Base-by-base conservation (phyloP, 1,140 invertebrate species). In the Neotoxoptera formosana region DNA sequence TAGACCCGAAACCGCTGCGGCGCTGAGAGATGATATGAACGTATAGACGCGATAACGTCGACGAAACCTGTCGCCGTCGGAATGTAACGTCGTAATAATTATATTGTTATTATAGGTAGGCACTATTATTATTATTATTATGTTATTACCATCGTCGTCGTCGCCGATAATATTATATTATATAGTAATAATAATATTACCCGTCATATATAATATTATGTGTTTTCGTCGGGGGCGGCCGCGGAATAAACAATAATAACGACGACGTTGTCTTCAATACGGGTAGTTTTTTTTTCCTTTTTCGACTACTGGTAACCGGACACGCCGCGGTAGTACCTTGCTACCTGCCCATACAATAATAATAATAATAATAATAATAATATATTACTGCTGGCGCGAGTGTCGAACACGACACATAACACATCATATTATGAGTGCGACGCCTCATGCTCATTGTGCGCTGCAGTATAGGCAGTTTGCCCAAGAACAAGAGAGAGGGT, bases 61-160 rank as follows among this genome's bases (percentile, higher is more conserved):
- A 86, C 45, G 25, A 86, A 86, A 86, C 84, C 41, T 47, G 84
- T 86, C 84, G 84, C 45, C 84, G 45, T 47, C 84, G 84, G 84
- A 86, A 86, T 86, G 84, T 30, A 47, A 86, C 84, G 47, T 86
- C 30, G 84, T 86, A 86, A 86, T 86, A 45, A 86, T 86, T 45
- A 45, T 86, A 41, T 41, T 41, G 41, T 41, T 41, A 41, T 41
- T 41, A 41, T 4, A 41, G 41, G 41, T 41, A 41, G 41, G 41
- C 4, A 41, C 41, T 45, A 23, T 86, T 45, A 86, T 86, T 47
- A 84, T 30, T 86, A 45, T 47, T 76, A 76, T 76, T 76, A n/a
- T 76, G 60, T 76, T 76, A 76, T 76, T 76, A 76, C 17, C 60
- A n/a, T 76, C 30, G 14, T n/a, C 14, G 30, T 34, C 41, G 41